A percentile compares a stretch with the other conserved stretches of the same genome.
Conservation (phyloP, 53 echinoderm and acorn worm genomes). For the Luidia sarsii region DNA sequence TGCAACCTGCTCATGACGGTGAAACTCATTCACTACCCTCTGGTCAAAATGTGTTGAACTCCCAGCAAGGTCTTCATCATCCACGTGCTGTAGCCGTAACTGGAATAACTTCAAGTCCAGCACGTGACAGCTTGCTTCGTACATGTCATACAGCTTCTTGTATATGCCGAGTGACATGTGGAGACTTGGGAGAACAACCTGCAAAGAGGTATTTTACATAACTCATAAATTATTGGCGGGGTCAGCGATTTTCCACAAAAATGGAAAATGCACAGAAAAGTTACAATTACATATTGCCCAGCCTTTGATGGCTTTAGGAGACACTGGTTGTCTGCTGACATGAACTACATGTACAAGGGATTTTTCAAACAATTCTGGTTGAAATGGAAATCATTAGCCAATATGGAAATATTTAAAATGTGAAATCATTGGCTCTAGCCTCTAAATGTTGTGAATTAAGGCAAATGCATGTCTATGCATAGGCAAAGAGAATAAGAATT, state of each 20-base stretch:
- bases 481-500: too few relatives aligned
- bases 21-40: not conserved
- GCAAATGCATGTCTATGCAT: too few relatives aligned
- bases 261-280: not conserved
- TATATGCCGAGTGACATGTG: conserved; percentile 43
- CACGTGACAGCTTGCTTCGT: conserved; percentile 8
- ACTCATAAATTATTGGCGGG: not conserved
- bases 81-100: not conserved
- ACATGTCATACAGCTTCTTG: conserved; percentile 30
- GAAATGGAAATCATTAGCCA: too few relatives aligned
- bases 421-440: too few relatives aligned
- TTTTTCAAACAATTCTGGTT: too few relatives aligned
- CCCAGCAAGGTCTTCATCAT: not conserved
- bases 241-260: not conserved
- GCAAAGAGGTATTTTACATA: not conserved
- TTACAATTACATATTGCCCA: too few relatives aligned
- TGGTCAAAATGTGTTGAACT: conserved; percentile 29
- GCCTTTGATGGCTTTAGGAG: too few relatives aligned
- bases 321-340: too few relatives aligned
- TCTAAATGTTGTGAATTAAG: too few relatives aligned
- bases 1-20: not conserved
- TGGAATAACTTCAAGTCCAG: not conserved
- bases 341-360: too few relatives aligned
- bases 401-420: too few relatives aligned
- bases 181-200: conserved; percentile 33